These are phyloP conservation scores for Zophobas morio DNA, from an alignment of 1,140 invertebrate species.

Conservation along the genomic window DNA sequence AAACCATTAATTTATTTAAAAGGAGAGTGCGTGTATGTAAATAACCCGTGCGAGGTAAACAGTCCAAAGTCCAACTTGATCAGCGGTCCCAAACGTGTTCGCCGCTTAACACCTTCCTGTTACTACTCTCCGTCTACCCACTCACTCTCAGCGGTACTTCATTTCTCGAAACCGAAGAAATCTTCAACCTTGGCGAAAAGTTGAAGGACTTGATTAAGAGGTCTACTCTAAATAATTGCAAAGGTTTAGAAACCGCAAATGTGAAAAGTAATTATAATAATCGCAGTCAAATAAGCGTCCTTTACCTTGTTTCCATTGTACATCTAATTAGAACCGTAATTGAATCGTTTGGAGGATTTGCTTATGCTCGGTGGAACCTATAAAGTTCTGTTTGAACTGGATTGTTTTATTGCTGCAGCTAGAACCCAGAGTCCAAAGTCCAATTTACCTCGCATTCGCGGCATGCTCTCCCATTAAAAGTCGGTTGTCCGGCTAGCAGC, in stretches of 20 bases:
- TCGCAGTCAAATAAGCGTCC: background rate
- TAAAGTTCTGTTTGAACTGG: conserved; percentile 14
- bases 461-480: conserved; percentile 43
- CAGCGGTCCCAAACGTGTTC: conserved; percentile 48
- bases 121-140: too few relatives aligned
- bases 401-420: conserved; percentile 42
- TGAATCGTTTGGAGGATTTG: background rate
- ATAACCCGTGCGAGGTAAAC: conserved; percentile 51
- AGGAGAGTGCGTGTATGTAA: conserved; percentile 46
- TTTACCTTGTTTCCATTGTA: background rate
- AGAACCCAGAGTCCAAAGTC: conserved; percentile 48
- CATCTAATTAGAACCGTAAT: background rate
- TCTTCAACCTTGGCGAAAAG: background rate
- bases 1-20: conserved; percentile 23
- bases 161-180: background rate
- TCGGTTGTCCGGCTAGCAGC: conserved; percentile 29
- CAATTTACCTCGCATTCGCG: conserved; percentile 33
- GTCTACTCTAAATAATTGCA: background rate
- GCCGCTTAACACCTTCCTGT: background rate
- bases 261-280: background rate
- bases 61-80: conserved; percentile 67
- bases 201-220: background rate
- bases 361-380: conserved; percentile 1
- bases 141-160: too few relatives aligned
- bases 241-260: background rate